Base-by-base conservation (phyloP, 2,888 invertebrate species). In the Helobdella robusta region DNA sequence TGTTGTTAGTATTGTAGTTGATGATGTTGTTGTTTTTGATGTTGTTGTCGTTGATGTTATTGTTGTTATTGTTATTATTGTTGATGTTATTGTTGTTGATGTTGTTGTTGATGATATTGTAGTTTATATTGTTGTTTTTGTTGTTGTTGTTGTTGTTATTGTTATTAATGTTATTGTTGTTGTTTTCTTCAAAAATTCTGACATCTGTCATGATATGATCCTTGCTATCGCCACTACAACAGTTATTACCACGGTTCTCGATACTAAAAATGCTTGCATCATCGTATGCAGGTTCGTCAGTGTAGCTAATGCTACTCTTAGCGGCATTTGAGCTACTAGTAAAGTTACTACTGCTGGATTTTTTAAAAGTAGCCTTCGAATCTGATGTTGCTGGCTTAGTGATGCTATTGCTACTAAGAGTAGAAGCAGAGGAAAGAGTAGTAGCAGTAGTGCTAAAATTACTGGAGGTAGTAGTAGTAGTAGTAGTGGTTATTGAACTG, bases 61-160 rank as follows among this genome's bases (percentile, higher is more conserved):
- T n/a, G n/a, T n/a, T n/a, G n/a, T n/a, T n/a, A n/a, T n/a, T n/a
- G n/a, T n/a, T n/a, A n/a, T n/a, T n/a, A n/a, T 44, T 5, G 23
- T 44, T 40, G 25, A n/a, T 56, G 28, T 56, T 56, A 30, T 56
- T 15, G 8, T 56, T 25, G 28, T 56, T n/a, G 28, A 23, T 56
- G 58, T 56, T 6, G 50, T 54, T 54, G n/a, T 54, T 54, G 23
- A 30, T 54, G 5, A 30, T 54, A 54, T 54, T 28, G 8, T 54
- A 11, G 32, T 25, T 25, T 15, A 23, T 18, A 18, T 50, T 50
- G 18, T 50, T 50, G 25, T 50, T 50, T 8, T 50, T 50, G 18
- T 50, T 50, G 25, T 5, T 50, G 25, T 50, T 50, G 25, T 8
- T 50, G 6, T 8, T 50, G 5, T 50, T 5, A 50, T 8, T 50